Evolutionary conservation across 2,888 invertebrate species (phyloP), one percentile per base, ranked within the genome.

Genomic region (Hirtodrosophila histrioides): DNA sequence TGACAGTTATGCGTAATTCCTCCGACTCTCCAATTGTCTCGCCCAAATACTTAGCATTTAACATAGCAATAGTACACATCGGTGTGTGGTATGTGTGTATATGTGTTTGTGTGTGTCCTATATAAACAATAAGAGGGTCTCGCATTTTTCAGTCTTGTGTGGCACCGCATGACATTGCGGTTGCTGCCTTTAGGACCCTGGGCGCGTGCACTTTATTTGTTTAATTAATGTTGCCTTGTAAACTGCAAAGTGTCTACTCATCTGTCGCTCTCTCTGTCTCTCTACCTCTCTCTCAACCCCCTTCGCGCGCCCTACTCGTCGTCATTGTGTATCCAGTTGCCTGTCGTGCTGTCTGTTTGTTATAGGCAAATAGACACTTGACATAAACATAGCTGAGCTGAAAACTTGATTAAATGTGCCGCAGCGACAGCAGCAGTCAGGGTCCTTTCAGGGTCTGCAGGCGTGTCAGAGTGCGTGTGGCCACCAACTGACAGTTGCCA

Each of bases 311-410:
- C 43, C 27, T 27, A 6, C 27, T 17, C 17, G 17, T 17, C 17
- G 36, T 40, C 10, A 12, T 23, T n/a, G 24, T 10, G 31, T 31
- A 10, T 27, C 24, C 45, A n/a, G 40, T 24, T 54, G 41, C 27
- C 57, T 51, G 61, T 56, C 56, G 44, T 29, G 43, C 69, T 79
- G 78, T 68, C 70, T 80, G 87, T 76, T 85, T 85, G 88, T 84
- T 80, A 86, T 86, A 69, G 86, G 86, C 81, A 88, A 83, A 83
- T 86, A 83, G 86, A 88, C 88, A 86, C 83, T 83, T 88, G 88
- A 88, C 88, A 88, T 75, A 77, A 88, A 82, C 86, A 88, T 72
- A 75, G 83, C 82, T 64, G 65, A 74, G 88, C 75, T 83, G 86
- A 88, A 86, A 83, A 83, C 88, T 87, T 83, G 88, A 83, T 83